Conservation (phyloP, 2,888 invertebrate species). For the Drosophila rubida region DNA sequence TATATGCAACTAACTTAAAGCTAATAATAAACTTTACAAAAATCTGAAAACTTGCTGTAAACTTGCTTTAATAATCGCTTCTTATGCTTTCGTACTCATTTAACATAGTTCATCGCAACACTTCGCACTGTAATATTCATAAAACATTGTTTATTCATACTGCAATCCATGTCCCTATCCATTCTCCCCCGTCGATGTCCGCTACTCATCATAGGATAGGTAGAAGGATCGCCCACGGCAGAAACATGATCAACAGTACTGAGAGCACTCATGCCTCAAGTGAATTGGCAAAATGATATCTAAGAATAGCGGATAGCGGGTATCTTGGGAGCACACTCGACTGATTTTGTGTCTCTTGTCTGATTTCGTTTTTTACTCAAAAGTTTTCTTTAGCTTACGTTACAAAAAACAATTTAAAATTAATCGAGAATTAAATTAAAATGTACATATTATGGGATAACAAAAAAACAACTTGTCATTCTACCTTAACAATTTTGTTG, state of each 20-base stretch:
- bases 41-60: conserved; percentile 9
- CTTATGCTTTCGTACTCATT: conserved; percentile 8
- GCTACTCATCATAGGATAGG: no score
- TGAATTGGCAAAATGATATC: no score
- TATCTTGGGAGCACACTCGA: not conserved
- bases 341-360: not conserved
- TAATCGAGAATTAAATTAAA: conserved; percentile 13
- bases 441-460: conserved; percentile 5
- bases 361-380: conserved; percentile 5
- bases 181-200: not conserved
- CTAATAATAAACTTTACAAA: conserved; percentile 56
- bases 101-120: conserved; percentile 14
- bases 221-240: not conserved
- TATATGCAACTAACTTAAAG: conserved; percentile 47
- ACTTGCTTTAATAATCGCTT: conserved; percentile 10
- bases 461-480: not conserved
- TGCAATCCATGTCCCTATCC: conserved; percentile 5
- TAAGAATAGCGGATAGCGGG: not conserved
- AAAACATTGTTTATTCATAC: conserved; percentile 33
- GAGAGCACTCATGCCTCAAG: no score
- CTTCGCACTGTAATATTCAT: conserved; percentile 15
- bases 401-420: conserved; percentile 6
- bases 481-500: conserved; percentile 35
- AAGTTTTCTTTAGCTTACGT: conserved; percentile 4
- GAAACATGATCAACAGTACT: no score